phyloP scores from a whole-genome alignment of 2,113 vertebrate species.

The Cromileptes altivelis region DNA sequence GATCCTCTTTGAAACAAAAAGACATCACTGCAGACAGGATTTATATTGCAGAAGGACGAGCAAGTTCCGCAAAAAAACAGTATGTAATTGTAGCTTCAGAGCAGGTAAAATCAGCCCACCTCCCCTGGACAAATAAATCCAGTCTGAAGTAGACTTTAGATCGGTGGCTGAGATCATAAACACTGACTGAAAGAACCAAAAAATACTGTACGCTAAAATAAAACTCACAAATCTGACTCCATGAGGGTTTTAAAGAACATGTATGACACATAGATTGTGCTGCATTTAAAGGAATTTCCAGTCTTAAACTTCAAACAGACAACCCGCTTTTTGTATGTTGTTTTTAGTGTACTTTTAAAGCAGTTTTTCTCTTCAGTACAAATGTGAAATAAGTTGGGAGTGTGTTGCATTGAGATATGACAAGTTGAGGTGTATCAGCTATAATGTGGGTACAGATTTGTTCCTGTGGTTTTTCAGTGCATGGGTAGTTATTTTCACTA shows the following conservation, averaged over 20 bases:
- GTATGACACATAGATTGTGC: background rate
- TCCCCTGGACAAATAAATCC: background rate
- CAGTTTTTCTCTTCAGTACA: constrained; percentile 1
- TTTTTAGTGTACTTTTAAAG: background rate
- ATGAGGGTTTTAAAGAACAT: background rate
- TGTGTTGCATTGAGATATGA: constrained; percentile 28
- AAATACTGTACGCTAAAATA: background rate
- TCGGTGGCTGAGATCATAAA: background rate
- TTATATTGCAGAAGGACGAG: background rate
- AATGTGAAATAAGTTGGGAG: constrained; percentile 25
- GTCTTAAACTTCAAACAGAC: background rate
- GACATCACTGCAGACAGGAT: too few species aligned
- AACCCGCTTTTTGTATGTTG: too few species aligned
- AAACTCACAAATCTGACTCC: background rate
- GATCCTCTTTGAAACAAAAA: too few species aligned
- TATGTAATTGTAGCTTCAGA: too few species aligned
- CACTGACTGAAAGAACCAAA: background rate
- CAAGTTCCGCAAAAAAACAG: background rate
- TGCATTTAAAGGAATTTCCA: background rate
- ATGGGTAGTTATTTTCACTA: constrained; percentile 18
- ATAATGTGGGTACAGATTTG: constrained; percentile 4
- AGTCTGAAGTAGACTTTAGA: background rate
- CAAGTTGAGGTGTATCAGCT: constrained; percentile 29
- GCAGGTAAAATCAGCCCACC: background rate
- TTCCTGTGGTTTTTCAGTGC: constrained; percentile 22